Conservation (phyloP, 2,888 invertebrate species). For the Tetragonula carbonaria region DNA sequence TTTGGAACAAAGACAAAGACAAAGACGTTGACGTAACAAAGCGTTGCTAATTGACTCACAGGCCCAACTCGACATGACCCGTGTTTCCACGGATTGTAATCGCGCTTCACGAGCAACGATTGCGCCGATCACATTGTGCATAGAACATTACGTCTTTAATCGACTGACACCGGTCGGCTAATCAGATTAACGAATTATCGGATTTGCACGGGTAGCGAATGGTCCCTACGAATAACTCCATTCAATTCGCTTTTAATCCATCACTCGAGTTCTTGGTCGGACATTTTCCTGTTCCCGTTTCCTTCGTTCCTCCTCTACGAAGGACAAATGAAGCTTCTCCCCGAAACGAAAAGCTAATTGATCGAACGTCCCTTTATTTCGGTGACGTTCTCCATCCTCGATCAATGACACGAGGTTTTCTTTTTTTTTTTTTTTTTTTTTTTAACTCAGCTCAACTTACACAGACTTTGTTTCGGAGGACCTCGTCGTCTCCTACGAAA, state of each 20-base stretch:
- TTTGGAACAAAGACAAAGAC: not conserved
- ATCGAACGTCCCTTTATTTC: conserved; percentile 38
- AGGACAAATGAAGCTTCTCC: conserved; percentile 29
- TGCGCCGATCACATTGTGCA: conserved; percentile 37
- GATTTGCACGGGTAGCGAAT: conserved; percentile 42
- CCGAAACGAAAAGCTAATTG: conserved; percentile 23
- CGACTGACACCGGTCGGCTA: conserved; percentile 44
- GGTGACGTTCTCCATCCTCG: not conserved
- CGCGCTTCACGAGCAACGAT: conserved; percentile 5
- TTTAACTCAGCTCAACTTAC: not conserved
- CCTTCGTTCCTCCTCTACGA: not conserved
- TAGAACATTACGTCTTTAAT: conserved; percentile 55
- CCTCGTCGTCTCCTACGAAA: not conserved
- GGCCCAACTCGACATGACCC: not conserved
- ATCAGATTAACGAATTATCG: conserved; percentile 64
- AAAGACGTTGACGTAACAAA: not conserved
- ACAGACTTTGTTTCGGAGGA: not conserved
- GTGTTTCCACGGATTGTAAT: conserved; percentile 7
- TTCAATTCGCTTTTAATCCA: conserved; percentile 64
- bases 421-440: not conserved
- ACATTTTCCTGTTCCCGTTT: conserved; percentile 1
- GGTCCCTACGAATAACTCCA: conserved; percentile 17
- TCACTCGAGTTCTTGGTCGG: conserved; percentile 32
- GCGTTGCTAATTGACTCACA: not conserved
- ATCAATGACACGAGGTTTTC: not conserved